These are phyloP conservation scores for Falco punctatus DNA, from an alignment of 2,113 vertebrate genomes.

Conservation along the genomic window DNA sequence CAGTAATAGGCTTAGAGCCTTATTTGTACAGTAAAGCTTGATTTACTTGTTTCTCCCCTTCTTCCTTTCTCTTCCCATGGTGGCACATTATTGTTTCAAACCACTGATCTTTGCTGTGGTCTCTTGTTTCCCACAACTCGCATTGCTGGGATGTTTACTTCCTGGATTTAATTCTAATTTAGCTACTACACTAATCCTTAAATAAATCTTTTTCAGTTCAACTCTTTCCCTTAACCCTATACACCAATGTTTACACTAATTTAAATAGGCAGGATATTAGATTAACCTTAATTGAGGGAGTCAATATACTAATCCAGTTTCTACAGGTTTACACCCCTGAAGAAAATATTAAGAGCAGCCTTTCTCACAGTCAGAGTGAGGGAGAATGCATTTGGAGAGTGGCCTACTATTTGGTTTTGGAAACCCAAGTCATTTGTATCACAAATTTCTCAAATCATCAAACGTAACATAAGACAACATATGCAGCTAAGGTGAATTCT, in stretches of 20 bases:
- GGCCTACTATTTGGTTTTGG: not conserved
- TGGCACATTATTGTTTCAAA: slow-evolving; percentile 64
- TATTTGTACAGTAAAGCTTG: slow-evolving; percentile 50
- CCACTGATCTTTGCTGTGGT: slow-evolving; percentile 55
- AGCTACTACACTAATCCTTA: slow-evolving; percentile 74
- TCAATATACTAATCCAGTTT: slow-evolving; percentile 73
- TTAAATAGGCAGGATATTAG: slow-evolving; percentile 77
- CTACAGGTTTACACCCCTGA: slow-evolving; percentile 64
- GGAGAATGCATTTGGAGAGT: slow-evolving; percentile 7
- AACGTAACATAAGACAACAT: not conserved
- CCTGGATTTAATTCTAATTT: slow-evolving; percentile 74
- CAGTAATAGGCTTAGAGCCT: slow-evolving; percentile 53
- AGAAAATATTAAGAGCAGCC: slow-evolving; percentile 53
- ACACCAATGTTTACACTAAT: slow-evolving; percentile 71
- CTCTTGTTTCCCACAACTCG: slow-evolving; percentile 70
- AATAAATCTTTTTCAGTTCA: slow-evolving; percentile 75
- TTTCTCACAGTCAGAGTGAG: not conserved
- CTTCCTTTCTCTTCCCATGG: slow-evolving; percentile 42
- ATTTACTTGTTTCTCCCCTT: slow-evolving; percentile 55
- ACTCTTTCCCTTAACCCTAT: slow-evolving; percentile 63
- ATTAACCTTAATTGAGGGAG: slow-evolving; percentile 75
- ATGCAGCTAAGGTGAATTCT: not conserved
- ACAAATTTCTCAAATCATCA: not conserved
- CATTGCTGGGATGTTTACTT: slow-evolving; percentile 74
- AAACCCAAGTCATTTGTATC: not conserved